Evolutionary conservation across 1,140 invertebrate species (phyloP), one percentile per base, ranked within the genome.

Genomic region (Mya arenaria): DNA sequence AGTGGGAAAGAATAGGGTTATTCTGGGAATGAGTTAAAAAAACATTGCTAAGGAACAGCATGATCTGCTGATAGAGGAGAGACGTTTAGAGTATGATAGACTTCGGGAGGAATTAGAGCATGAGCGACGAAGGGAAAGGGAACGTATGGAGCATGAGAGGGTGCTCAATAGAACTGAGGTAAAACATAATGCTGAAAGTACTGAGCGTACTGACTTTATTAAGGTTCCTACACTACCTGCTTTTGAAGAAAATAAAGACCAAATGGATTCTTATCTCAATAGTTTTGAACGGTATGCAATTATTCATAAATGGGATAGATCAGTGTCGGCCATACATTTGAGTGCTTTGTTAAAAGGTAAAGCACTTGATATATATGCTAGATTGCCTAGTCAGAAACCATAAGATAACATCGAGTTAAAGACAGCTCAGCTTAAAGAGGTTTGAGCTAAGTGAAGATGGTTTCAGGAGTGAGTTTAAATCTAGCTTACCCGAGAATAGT

Each of bases 231-330:
- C 8, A 30, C n/a, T 63, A 28, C 60, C 60, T 4, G 4, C 13
- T 8, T 82, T 82, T 55, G 41, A 84, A 58, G 83, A 82, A 34
- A 41, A 41, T 3, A 30, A 65, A 37, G 78, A 84, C 62, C 44
- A 84, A 41, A 84, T 84, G 56, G 77, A 84, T 68, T 39, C 15
- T n/a, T 74, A 75, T 55, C 23, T 82, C 2, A 17, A 63, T 13
- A 39, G 79, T 17, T 84, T 84, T 77, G 83, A 84, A 32, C 23
- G 78, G 17, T 73, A 41, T 83, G 72, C 72, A 17, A 19, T 10
- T 30, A 32, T 2, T 8, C 48, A 63, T 23, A 55, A 77, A 6
- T 82, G 62, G 71, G 34, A 62, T 32, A 23, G 25, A 37, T 41
- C 41, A 2, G 32, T 10, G 6, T 85, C 71, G 83, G 15, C 62